Percentiles rank a stretch among this genome's conserved stretches.
These are phyloP conservation scores for Toxotes chatareus DNA, from an alignment of 2,113 vertebrate genomes.

Conservation along the genomic window DNA sequence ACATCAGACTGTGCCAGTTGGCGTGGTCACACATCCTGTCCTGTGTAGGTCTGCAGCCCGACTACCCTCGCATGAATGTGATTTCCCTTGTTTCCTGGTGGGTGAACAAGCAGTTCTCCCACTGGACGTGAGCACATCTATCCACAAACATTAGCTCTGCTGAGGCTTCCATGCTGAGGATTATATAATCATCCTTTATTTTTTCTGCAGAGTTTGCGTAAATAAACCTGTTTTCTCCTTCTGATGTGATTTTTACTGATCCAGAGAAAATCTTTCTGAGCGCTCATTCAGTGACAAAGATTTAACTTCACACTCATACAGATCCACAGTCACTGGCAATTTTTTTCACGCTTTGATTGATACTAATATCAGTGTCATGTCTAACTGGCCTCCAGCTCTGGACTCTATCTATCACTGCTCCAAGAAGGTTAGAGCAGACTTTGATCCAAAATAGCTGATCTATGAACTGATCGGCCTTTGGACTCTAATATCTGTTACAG, in stretches of 20 bases:
- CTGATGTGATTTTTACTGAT: not conserved
- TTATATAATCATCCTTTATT: not conserved
- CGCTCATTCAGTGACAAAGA: not conserved
- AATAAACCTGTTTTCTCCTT: accelerated
- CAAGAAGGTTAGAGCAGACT: conserved; percentile 64
- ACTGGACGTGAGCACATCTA: not conserved
- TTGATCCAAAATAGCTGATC: conserved; percentile 57
- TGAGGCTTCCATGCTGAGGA: not conserved
- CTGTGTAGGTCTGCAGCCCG: conserved; percentile 34
- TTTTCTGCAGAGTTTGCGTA: not conserved
- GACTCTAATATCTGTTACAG: conserved; percentile 50
- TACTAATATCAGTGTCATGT: conserved; percentile 45
- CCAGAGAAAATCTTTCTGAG: not conserved
- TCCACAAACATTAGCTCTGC: conserved; percentile 15
- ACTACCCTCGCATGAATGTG: conserved; percentile 13
- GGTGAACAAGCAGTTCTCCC: conserved; percentile 25
- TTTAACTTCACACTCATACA: conserved; percentile 7
- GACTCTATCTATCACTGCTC: conserved; percentile 34
- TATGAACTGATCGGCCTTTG: conserved; percentile 54
- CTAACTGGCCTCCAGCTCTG: conserved; percentile 17
- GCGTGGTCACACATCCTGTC: conserved; percentile 55
- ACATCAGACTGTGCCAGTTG: conserved; percentile 52
- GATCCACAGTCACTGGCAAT: conserved; percentile 5
- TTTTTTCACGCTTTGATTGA: conserved; percentile 41
- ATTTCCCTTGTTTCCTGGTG: conserved; percentile 50